phyloP scores from a whole-genome alignment of 2,113 vertebrate genomes.

The Mormyrus iriodes region DNA sequence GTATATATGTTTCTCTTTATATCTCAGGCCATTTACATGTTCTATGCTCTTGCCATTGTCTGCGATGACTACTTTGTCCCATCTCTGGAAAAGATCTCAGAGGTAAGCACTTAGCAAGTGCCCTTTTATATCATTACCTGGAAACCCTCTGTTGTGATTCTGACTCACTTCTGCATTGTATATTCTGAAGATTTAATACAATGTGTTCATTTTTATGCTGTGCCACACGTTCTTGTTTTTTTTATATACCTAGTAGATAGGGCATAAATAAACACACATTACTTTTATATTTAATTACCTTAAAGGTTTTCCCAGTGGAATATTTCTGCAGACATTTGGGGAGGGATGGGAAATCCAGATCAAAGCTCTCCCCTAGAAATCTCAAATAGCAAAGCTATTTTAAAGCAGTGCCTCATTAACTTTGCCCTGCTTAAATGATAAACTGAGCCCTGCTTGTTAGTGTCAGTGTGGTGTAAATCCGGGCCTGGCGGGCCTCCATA shows the following conservation, averaged over 20 bases:
- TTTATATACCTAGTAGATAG: not conserved
- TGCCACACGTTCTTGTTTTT: not conserved
- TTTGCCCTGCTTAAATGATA: slow-evolving; percentile 2
- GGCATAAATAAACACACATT: not conserved
- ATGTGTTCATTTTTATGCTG: not conserved
- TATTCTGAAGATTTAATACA: not conserved
- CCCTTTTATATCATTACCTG: not conserved
- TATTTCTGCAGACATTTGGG: not conserved
- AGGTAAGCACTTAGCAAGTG: slow-evolving; percentile 48
- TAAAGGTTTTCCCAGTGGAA: not conserved
- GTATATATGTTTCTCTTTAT: not conserved
- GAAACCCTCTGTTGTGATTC: not conserved
- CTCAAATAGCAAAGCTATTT: not conserved
- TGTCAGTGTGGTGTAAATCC: not conserved
- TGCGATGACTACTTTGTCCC: slow-evolving; percentile 72
- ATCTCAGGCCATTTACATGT: slow-evolving; percentile 68
- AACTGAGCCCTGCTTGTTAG: not conserved
- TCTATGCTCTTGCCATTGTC: slow-evolving; percentile 68
- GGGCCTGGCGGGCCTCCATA: not conserved
- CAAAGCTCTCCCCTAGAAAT: not conserved
- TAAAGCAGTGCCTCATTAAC: slow-evolving; percentile 3
- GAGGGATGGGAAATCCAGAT: not conserved
- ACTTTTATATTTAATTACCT: not conserved
- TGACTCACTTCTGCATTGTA: not conserved
- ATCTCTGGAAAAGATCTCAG: slow-evolving; percentile 69